Base-by-base conservation (phyloP, 2,113 vertebrate species). In the Cinclus cinclus region DNA sequence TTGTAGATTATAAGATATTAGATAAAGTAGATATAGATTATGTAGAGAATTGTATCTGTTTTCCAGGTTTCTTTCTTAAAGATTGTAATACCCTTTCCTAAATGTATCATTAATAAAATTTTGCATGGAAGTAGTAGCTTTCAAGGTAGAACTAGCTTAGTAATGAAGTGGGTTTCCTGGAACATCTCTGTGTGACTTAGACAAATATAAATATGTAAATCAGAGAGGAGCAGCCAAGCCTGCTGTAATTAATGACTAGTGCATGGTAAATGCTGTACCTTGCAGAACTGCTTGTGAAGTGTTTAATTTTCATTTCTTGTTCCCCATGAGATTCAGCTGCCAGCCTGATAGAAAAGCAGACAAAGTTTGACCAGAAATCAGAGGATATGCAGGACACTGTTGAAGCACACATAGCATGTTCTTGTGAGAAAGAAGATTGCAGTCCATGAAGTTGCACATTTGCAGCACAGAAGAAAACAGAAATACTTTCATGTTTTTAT, bases 401-500 rank as follows among this genome's bases (percentile, higher is more conserved):
- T 68, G 91, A 97, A 44, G 90, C 90, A 37, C 96, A 97, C n/a
- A 71, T 18, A 31, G 80, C 86, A 11, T 95, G 96, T 70, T 97
- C 92, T 49, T 95, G 97, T 63, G 78, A 81, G 35, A 12, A 83
- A 1, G 83, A 82, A 46, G 64, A 92, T 30, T 93, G 93, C 42
- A 69, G 83, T 2, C 0, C 28, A 0, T 97, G 73, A 97, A 84
- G 67, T 86, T 92, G 80, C 81, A 53, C 71, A 77, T 63, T 47
- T 68, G 39, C 68, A 95, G 55, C 55, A 76, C 44, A 49, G 44
- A 49, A 60, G 10, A 80, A 89, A 74, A 5, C 44, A 64, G 33
- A 81, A 95, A 87, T 63, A 79, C 18, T 91, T 89, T 23, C 33
- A 58, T 53, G 28, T 95, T 97, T 96, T 92, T 96, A 94, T 90